Percentiles rank a stretch among this genome's conserved stretches.
Conservation (phyloP, 2,113 vertebrate genomes). For the human region GRCh38 chr3:13095001-13095500, state of each 20-base stretch:
- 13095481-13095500: not conserved
- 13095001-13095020: too few relatives aligned
- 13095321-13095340: not conserved
- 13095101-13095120: not conserved
- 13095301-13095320: not conserved
- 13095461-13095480: not conserved
- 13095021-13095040: not conserved
- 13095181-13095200: not conserved
- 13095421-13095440: fast-evolving
- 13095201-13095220: not conserved
- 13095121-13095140: not conserved
- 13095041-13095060: not conserved
- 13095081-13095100: not conserved
- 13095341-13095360: not conserved
- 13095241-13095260: fast-evolving
- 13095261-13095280: not conserved
- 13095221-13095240: not conserved
- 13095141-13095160: not conserved
- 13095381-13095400: fast-evolving
- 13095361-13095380: fast-evolving
- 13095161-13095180: not conserved
- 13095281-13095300: not conserved
- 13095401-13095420: fast-evolving
- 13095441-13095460: not conserved
- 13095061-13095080: not conserved